Evolutionary conservation across 2,113 vertebrate genomes (phyloP), one percentile per base, ranked within the genome.

Genomic region (Sus scrofa): DNA sequence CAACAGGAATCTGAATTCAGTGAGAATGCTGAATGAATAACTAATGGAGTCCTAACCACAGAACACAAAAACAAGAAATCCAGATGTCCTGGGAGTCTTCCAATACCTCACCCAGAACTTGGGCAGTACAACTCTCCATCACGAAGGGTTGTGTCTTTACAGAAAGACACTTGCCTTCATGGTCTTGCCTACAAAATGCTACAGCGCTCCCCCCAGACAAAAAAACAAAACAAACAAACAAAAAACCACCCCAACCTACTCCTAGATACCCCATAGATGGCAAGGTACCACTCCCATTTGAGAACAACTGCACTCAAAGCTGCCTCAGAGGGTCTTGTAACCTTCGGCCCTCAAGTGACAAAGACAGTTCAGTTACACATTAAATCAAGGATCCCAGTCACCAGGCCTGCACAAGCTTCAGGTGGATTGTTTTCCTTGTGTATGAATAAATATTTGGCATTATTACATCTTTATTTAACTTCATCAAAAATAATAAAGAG

Each of bases 401-500:
- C 13, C 52, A 32, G 5, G 14, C 2, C 2, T 30, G 0, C 15
- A 20, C 0, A 4, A 27, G 9, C 34, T 34, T 81, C 26, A 67
- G 16, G 22, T 0, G 63, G n/a, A n/a, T 22, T 52, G 1, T 13
- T 87, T 82, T 44, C 39, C 26, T 78, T 30, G 30, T 15, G 9
- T 19, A 19, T 7, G 26, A 32, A 50, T 2, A 79, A 20, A 30
- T 3, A 44, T 74, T 92, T 32, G 75, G 20, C n/a, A 90, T 82
- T 58, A 84, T 54, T 77, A 89, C 71, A 88, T 74, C 50, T 71
- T 90, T 50, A 81, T 50, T 95, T 94, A 86, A 34, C 7, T 37
- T 90, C 11, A 92, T 82, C n/a, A 75, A 95, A 95, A 97, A 90
- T 27, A 27, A 24, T 63, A 75, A 87, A 77, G 50, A 68, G 6